Base-by-base conservation (phyloP, 2,888 invertebrate genomes). In the Holacanthella duospinosa region DNA sequence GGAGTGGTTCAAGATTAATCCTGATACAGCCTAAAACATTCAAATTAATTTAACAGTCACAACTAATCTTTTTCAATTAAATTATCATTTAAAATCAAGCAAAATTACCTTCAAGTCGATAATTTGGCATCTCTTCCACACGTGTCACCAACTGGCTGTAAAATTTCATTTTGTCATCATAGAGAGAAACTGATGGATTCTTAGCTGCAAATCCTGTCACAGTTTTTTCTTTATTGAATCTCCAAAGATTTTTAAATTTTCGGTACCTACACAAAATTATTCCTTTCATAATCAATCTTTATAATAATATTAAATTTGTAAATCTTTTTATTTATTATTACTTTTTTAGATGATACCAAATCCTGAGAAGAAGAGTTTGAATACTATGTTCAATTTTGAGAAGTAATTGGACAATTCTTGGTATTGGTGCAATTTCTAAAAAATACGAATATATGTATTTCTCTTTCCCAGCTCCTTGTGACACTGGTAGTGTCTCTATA, bases 121-220 rank as follows among this genome's bases (percentile, higher is more conserved):
- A 83, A 55, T 82, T 79, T 4, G 81, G 78, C 74, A 84, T 83
- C 9, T 78, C 77, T 12, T 82, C 77, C 59, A 90, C 77, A 67
- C 87, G 86, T 2, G 83, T 80, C 24, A 88, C 83, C 6, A 89
- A 85, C 68, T 85, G 84, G 72, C 85, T 84, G 77, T 90, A 93
- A 76, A 87, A 89, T 76, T 86, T 85, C 74, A 94, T 87, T 76
- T 88, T 88, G 73, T 91, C 88, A 74, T 93, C 91, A 76, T 86
- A 90, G 66, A 84, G 82, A 44, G 81, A 78, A 4, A 88, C 79
- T 3, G 83, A 80, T 4, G 83, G 82, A 68, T 81, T 81, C 67
- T 84, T 85, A 55, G 82, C 80, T 1, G 88, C 82, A 79, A 91
- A 93, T 75, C 86, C 86, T 71, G 89, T 86, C 71, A 89, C 88